phyloP scores from a whole-genome alignment of 1,140 invertebrate genomes.

The Drosophila burlai region DNA sequence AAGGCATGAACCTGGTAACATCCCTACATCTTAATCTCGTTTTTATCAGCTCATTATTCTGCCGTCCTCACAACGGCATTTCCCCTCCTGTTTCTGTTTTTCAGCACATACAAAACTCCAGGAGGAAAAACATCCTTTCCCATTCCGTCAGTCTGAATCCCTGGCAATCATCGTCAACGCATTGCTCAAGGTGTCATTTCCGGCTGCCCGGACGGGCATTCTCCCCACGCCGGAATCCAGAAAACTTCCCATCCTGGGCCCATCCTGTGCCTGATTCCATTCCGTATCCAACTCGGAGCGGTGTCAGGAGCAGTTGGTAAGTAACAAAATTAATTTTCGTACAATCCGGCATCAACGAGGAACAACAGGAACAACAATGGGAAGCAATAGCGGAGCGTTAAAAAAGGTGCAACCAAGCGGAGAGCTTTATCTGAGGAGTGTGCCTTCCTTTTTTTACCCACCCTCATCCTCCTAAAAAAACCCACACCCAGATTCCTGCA shows the following conservation, averaged over 20 bases:
- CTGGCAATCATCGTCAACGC: slow-evolving; percentile 53
- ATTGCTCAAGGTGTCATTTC: slow-evolving; percentile 73
- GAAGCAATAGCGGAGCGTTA: slow-evolving; percentile 64
- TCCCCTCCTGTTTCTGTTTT: slow-evolving; percentile 2
- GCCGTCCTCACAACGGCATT: slow-evolving; percentile 5
- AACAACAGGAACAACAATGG: slow-evolving; percentile 55
- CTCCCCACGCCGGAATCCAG: slow-evolving; percentile 1
- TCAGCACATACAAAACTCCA: slow-evolving; percentile 12
- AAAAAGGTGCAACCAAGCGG: slow-evolving; percentile 72
- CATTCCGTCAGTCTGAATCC: slow-evolving; percentile 21
- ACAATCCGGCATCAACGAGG: slow-evolving; percentile 70
- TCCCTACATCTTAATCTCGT: slow-evolving; percentile 36
- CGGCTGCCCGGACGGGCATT: slow-evolving; percentile 39
- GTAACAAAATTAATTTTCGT: slow-evolving; percentile 81
- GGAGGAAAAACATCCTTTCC: slow-evolving; percentile 10
- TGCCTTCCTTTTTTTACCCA: slow-evolving; percentile 19
- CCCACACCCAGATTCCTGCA: background rate
- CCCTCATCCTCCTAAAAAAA: background rate
- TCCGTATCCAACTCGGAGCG: slow-evolving; percentile 26
- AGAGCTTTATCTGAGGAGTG: slow-evolving; percentile 61
- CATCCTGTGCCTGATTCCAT: slow-evolving; percentile 17
- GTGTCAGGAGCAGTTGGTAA: slow-evolving; percentile 73
- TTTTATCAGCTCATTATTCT: slow-evolving; percentile 51
- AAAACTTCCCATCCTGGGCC: background rate
- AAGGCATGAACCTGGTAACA: background rate